phyloP scores from a whole-genome alignment of 2,888 invertebrate genomes.

The Halictus ligatus region DNA sequence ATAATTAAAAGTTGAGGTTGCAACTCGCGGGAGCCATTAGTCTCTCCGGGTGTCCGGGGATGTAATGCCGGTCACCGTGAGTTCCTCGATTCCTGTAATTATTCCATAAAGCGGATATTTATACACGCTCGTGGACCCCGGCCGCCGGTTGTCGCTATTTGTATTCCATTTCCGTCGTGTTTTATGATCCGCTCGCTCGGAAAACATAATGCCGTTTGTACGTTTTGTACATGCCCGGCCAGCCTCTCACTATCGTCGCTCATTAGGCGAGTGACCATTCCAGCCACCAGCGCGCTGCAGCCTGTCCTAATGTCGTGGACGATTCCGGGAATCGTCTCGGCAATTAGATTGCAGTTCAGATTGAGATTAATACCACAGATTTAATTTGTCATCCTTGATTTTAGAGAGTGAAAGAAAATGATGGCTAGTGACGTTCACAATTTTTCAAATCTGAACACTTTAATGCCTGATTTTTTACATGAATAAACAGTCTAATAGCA shows the following conservation, averaged over 20 bases:
- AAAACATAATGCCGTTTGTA: constrained; percentile 17
- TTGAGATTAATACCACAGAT: background rate
- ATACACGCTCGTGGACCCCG: constrained; percentile 17
- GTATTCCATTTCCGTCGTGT: constrained; percentile 11
- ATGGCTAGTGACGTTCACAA: no score
- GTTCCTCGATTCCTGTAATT: constrained; percentile 45
- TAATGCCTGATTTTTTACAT: no score
- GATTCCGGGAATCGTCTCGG: background rate
- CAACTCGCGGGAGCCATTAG: constrained; percentile 29
- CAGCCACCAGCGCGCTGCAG: background rate
- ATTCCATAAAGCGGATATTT: constrained; percentile 42
- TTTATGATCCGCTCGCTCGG: constrained; percentile 28
- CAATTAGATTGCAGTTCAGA: background rate
- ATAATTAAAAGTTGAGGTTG: constrained; percentile 57
- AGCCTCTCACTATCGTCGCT: background rate
- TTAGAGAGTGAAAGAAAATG: background rate
- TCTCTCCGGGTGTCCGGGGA: background rate
- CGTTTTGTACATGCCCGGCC: background rate
- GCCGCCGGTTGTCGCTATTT: constrained; percentile 12
- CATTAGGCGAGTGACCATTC: background rate
- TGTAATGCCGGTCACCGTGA: constrained; percentile 9
- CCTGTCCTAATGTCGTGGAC: background rate
- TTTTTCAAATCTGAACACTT: background rate
- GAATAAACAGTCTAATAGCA: no score
- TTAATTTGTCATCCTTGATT: background rate